Evolutionary conservation across 1,140 invertebrate species (phyloP).

Genomic region (Watersipora subatra): DNA sequence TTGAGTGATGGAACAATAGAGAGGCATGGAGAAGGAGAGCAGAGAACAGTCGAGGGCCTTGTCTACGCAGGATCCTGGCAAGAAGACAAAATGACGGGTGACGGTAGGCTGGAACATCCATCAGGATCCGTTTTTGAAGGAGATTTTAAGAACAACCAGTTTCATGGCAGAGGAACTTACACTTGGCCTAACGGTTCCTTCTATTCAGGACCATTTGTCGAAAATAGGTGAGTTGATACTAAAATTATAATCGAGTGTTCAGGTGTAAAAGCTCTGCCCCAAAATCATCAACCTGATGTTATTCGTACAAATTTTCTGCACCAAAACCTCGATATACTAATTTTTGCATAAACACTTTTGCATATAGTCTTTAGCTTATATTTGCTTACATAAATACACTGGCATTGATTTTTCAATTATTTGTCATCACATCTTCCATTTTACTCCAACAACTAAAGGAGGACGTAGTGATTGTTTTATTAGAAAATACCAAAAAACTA

Average conservation of each 20-base stretch:
- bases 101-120: constrained; percentile 25
- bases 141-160: constrained; percentile 35
- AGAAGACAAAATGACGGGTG: constrained; percentile 35
- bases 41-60: constrained; percentile 25
- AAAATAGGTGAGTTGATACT: constrained; percentile 37
- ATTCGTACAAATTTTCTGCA: no score
- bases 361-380: no score
- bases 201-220: constrained; percentile 33
- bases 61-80: constrained; percentile 33
- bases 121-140: constrained; percentile 31
- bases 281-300: no score
- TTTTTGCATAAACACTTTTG: no score
- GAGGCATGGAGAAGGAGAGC: constrained; percentile 26
- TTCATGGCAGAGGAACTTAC: constrained; percentile 36
- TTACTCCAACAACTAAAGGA: no score
- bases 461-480: no score
- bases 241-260: neutral
- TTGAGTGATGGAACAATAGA: constrained; percentile 23
- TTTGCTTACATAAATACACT: no score
- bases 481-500: no score
- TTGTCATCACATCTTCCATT: no score
- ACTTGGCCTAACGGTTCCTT: constrained; percentile 36
- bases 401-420: no score
- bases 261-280: no score
- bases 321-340: no score